Conservation (phyloP, 2,113 vertebrate genomes). For the Argyrosomus japonicus region DNA sequence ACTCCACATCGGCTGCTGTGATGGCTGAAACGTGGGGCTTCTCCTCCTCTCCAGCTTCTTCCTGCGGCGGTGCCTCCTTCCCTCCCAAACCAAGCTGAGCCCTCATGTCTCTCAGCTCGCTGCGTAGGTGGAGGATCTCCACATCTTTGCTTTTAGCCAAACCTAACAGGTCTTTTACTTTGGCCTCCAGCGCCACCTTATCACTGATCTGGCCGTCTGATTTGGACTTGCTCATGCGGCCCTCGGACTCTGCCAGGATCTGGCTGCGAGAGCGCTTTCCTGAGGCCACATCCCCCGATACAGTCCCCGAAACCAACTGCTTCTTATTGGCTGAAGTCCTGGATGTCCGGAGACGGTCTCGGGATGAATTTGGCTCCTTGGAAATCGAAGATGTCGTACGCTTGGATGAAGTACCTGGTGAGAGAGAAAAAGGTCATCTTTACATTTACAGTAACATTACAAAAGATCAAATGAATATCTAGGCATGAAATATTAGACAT, state of each 20-base stretch:
- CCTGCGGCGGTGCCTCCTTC: constrained; percentile 80
- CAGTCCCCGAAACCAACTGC: constrained; percentile 80
- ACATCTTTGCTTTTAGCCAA: constrained; percentile 94
- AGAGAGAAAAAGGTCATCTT: background rate
- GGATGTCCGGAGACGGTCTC: constrained; percentile 90
- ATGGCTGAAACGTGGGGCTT: constrained; percentile 84
- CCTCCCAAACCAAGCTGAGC: constrained; percentile 88
- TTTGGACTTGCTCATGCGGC: constrained; percentile 96
- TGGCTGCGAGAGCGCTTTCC: constrained; percentile 90
- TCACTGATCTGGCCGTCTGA: constrained; percentile 95
- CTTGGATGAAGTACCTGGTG: constrained; percentile 83
- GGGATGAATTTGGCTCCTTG: constrained; percentile 89
- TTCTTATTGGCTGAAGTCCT: constrained; percentile 89
- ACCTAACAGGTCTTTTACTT: constrained; percentile 92
- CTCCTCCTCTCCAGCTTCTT: constrained; percentile 80
- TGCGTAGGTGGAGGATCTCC: constrained; percentile 91
- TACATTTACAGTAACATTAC: constrained; percentile 10
- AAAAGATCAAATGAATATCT: background rate
- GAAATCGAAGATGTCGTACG: constrained; percentile 86
- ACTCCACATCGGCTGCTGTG: constrained; percentile 90
- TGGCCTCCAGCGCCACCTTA: constrained; percentile 90
- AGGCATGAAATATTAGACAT: background rate
- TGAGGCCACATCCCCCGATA: constrained; percentile 71
- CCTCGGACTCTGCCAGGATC: constrained; percentile 81
- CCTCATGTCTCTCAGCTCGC: constrained; percentile 91